These are phyloP conservation scores for Acanthosoma haemorrhoidale DNA, from an alignment of 2,888 invertebrate genomes.

Conservation along the genomic window DNA sequence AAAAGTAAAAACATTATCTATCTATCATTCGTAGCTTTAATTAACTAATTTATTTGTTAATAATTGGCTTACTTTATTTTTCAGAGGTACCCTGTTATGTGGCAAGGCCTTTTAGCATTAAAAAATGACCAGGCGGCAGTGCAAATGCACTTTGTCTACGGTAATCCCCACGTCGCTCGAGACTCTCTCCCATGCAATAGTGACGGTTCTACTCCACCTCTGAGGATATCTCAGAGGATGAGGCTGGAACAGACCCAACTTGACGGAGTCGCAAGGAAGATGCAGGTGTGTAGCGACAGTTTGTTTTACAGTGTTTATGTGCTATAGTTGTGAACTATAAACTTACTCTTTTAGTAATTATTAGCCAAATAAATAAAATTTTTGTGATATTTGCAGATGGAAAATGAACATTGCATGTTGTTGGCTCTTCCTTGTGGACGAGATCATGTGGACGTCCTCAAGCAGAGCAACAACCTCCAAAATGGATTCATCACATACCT, in stretches of 20 bases:
- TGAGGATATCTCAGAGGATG: slow-evolving; percentile 96
- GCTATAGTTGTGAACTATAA: background rate
- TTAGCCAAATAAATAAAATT: background rate
- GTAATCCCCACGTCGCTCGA: slow-evolving; percentile 82
- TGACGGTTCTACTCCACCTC: slow-evolving; percentile 75
- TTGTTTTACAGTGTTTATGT: slow-evolving; percentile 41
- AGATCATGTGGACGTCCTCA: slow-evolving; percentile 87
- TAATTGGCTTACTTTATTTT: background rate
- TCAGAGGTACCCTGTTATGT: slow-evolving; percentile 92
- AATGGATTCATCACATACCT: slow-evolving; percentile 93
- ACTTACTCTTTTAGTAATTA: background rate
- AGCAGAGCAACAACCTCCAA: slow-evolving; percentile 85
- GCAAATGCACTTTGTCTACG: slow-evolving; percentile 97
- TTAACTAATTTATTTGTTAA: background rate
- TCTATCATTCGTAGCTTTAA: background rate
- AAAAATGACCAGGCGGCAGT: slow-evolving; percentile 97
- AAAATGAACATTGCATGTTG: slow-evolving; percentile 93
- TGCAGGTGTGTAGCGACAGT: slow-evolving; percentile 69
- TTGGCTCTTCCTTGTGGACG: slow-evolving; percentile 92
- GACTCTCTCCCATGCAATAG: slow-evolving; percentile 80
- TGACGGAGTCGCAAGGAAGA: slow-evolving; percentile 91
- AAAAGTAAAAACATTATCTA: background rate
- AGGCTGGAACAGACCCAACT: slow-evolving; percentile 91
- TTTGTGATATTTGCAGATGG: slow-evolving; percentile 59
- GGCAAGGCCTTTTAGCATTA: slow-evolving; percentile 90